Conservation (phyloP, 2,888 invertebrate species). For the Stenichneumon culpator region DNA sequence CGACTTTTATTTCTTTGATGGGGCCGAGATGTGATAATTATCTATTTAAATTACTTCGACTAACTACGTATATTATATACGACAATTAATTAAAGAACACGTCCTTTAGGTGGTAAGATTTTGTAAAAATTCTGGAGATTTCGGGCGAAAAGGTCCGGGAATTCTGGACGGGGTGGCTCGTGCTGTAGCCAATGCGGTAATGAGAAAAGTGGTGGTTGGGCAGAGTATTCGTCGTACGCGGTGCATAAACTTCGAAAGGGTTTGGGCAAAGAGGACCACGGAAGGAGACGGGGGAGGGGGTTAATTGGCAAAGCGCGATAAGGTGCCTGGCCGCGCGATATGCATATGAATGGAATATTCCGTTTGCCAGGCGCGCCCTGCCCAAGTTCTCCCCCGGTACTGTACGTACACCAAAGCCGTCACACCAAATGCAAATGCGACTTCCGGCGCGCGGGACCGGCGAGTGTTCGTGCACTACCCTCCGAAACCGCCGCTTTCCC, state of each 20-base stretch:
- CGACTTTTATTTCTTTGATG: background rate
- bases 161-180: background rate
- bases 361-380: conserved; percentile 71
- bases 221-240: conserved; percentile 34
- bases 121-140: no score
- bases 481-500: conserved; percentile 15
- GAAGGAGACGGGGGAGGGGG: conserved; percentile 52
- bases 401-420: conserved; percentile 65
- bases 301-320: conserved; percentile 82
- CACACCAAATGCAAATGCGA: conserved; percentile 76
- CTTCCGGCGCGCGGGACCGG: conserved; percentile 62
- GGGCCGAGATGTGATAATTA: background rate
- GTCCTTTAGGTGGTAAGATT: background rate
- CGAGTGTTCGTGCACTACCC: conserved; percentile 52
- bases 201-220: conserved; percentile 3
- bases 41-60: background rate
- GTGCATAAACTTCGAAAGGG: conserved; percentile 45
- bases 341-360: conserved; percentile 81
- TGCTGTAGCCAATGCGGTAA: background rate
- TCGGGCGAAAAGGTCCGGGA: background rate
- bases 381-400: conserved; percentile 14
- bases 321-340: conserved; percentile 78
- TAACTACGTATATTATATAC: background rate
- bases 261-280: conserved; percentile 8
- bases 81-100: background rate